Evolutionary conservation across 1,140 invertebrate species (phyloP).

Genomic region (Neocloeon triangulifer): DNA sequence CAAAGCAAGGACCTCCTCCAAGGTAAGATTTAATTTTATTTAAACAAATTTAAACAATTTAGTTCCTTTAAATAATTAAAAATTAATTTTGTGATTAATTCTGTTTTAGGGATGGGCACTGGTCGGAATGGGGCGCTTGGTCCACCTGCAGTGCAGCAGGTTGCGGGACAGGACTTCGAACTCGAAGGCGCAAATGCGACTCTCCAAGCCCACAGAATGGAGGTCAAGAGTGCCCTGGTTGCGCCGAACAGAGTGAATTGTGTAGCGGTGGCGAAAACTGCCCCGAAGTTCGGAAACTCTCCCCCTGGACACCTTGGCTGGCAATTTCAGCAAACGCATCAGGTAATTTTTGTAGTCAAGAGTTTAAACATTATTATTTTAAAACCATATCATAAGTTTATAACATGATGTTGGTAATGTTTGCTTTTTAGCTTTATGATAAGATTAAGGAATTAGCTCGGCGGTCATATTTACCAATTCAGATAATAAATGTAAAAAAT

Average conservation of each 20-base stretch:
- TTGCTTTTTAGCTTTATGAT: too few species aligned
- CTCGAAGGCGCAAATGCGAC: conserved; percentile 32
- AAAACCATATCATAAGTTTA: too few species aligned
- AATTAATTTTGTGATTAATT: too few species aligned
- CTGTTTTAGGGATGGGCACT: conserved; percentile 44
- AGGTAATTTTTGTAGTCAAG: too few species aligned
- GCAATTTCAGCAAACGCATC: conserved; percentile 16
- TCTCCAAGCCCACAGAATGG: conserved; percentile 32
- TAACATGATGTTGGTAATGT: too few species aligned
- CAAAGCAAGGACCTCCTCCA: conserved; percentile 13
- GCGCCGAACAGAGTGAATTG: conserved; percentile 19
- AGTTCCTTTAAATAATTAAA: too few species aligned
- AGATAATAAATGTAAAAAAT: too few species aligned
- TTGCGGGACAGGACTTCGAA: conserved; percentile 24
- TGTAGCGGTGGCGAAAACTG: conserved; percentile 19
- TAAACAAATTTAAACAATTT: too few species aligned
- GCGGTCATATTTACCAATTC: too few species aligned
- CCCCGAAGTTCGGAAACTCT: conserved; percentile 34
- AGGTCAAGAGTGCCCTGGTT: conserved; percentile 41
- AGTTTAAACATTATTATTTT: too few species aligned
- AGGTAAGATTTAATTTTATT: neutral
- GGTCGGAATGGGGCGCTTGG: conserved; percentile 53
- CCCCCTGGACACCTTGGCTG: conserved; percentile 60
- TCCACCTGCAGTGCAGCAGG: conserved; percentile 31
- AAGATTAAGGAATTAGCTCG: too few species aligned